Evolutionary conservation across 2,797 vertebrate species (phyloP).

Genomic region (Coregonus ussuriensis): DNA sequence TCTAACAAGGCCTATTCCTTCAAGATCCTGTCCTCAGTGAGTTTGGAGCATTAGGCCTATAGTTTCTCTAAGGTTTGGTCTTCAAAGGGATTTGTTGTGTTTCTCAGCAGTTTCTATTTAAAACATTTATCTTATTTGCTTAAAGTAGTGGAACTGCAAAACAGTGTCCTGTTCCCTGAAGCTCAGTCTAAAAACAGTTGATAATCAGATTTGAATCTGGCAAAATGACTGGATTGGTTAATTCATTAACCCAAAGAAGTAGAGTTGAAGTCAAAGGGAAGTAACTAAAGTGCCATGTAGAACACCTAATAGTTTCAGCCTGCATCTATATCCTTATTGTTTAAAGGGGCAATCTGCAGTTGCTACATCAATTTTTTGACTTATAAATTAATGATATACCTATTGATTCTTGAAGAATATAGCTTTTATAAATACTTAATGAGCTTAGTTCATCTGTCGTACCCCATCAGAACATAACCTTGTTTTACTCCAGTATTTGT

Average conservation of each 20-base stretch:
- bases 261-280: background rate
- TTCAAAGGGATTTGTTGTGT: background rate
- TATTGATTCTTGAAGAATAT: too few species aligned
- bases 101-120: background rate
- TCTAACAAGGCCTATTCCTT: background rate
- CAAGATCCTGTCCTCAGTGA: background rate
- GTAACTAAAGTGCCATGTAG: background rate
- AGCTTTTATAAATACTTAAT: too few species aligned
- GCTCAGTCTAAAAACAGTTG: background rate
- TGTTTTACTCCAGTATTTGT: too few species aligned
- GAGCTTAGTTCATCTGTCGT: too few species aligned
- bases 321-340: background rate
- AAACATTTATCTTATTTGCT: background rate
- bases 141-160: background rate
- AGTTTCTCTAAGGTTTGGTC: background rate
- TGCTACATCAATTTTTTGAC: too few species aligned
- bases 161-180: background rate
- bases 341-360: background rate
- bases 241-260: background rate
- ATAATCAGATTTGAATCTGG: background rate
- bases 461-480: too few species aligned
- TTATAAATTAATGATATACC: too few species aligned
- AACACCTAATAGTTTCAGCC: background rate
- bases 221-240: background rate
- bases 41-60: background rate